Base-by-base conservation (phyloP, 2,797 vertebrate genomes). In the Lutjanus argentimaculatus region DNA sequence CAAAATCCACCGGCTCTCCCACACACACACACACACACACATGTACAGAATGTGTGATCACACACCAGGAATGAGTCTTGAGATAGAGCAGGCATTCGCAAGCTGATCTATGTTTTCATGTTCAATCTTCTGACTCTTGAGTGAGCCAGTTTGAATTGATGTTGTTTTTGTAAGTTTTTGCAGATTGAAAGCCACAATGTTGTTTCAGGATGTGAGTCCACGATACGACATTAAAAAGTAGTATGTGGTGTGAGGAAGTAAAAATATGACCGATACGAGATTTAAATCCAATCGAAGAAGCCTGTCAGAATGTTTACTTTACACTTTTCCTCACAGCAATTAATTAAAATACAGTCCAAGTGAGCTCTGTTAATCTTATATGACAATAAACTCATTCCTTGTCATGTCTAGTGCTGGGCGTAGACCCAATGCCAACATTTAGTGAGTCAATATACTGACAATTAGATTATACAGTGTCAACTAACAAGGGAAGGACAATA, bases 41-140 rank as follows among this genome's bases (percentile, higher is more conserved):
- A 86, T 19, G 1, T 21, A 75, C 82, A 84, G 36, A 87, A 88
- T 81, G 88, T 91, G 83, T 80, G 85, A 90, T 87, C 91, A 90
- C 87, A 86, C 87, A 91, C 85, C 81, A 91, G 90, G 86, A 90
- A 88, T 79, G 80, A 80, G 84, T 79, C 82, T 89, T 94, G 94
- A 95, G 91, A 92, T 89, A 88, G 79, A 94, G 67, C 89, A 95
- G 93, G 87, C 94, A 76, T 89, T 85, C 30, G 45, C 19, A n/a
- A 81, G 88, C 90, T 93, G 92, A 94, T 94, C 89, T 91, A 91
- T 90, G 93, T 91, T 93, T 94, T 93, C 90, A 92, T 88, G 89
- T 89, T 92, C 89, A 91, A 86, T 86, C 83, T 77, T 88, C 83
- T 92, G 82, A 73, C 72, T 91, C 88, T 67, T 79, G 85, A 87